Conservation (phyloP, 2,888 invertebrate species). For the Lepidocyrtoides sp. region DNA sequence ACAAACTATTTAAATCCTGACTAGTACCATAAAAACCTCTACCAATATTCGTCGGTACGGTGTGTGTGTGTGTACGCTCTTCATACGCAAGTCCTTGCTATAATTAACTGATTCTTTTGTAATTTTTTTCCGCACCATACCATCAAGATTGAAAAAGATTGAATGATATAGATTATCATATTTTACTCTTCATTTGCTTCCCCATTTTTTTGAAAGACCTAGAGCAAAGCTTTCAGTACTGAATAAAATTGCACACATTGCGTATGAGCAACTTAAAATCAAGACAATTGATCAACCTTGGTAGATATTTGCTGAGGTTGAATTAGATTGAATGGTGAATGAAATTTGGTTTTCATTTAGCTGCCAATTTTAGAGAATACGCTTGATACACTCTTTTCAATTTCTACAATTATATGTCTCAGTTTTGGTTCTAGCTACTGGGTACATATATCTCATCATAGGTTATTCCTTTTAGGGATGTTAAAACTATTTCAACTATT, state of each 20-base stretch:
- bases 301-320: not conserved
- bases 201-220: not conserved
- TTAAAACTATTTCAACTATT: too few relatives aligned
- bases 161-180: not conserved
- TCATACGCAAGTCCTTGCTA: too few relatives aligned
- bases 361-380: not conserved
- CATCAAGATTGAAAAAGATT: not conserved
- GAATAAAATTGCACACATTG: too few relatives aligned
- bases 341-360: not conserved
- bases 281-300: not conserved
- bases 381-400: not conserved
- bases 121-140: not conserved
- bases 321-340: not conserved
- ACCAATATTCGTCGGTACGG: too few relatives aligned
- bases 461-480: too few relatives aligned
- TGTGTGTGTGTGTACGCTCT: too few relatives aligned
- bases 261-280: not conserved
- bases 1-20: too few relatives aligned
- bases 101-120: not conserved
- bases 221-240: not conserved
- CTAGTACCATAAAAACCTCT: too few relatives aligned
- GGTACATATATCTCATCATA: too few relatives aligned
- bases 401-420: not conserved
- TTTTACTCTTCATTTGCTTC: slow-evolving; percentile 1
- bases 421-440: too few relatives aligned